Conservation (phyloP, 2,113 vertebrate species). For the Hypomesus transpacificus region DNA sequence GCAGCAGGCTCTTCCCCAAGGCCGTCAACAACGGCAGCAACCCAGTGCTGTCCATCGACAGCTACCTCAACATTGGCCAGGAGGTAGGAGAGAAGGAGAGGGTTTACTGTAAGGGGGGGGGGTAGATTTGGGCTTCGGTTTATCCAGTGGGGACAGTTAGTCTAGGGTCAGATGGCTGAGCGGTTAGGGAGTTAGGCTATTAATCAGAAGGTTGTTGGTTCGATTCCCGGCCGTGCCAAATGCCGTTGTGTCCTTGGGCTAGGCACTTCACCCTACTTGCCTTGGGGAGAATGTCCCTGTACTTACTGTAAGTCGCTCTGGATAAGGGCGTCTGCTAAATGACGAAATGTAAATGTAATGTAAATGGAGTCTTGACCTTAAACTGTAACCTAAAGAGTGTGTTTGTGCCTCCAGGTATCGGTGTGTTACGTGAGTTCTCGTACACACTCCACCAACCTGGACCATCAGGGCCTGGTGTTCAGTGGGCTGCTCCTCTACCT, state of each 20-base stretch:
- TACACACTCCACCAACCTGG: slow-evolving; percentile 91
- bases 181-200: too few species aligned
- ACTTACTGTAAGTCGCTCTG: too few species aligned
- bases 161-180: too few species aligned
- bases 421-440: slow-evolving; percentile 93
- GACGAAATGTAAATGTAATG: too few species aligned
- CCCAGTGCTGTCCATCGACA: slow-evolving; percentile 91
- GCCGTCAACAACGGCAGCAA: slow-evolving; percentile 84
- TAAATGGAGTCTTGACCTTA: neutral
- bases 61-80: slow-evolving; percentile 92
- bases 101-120: neutral
- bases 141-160: too few species aligned
- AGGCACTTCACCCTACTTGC: too few species aligned
- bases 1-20: slow-evolving; percentile 90
- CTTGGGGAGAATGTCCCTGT: too few species aligned
- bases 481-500: slow-evolving; percentile 95
- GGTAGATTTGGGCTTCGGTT: neutral
- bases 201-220: too few species aligned
- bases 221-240: too few species aligned
- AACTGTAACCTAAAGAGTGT: neutral
- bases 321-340: too few species aligned
- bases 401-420: slow-evolving; percentile 73
- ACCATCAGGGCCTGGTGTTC: slow-evolving; percentile 87
- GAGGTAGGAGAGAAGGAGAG: slow-evolving; percentile 74
- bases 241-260: too few species aligned